Percentiles rank a stretch among this genome's conserved stretches.
Evolutionary conservation across 2,113 vertebrate genomes (phyloP).

Genomic region (Rana temporaria): DNA sequence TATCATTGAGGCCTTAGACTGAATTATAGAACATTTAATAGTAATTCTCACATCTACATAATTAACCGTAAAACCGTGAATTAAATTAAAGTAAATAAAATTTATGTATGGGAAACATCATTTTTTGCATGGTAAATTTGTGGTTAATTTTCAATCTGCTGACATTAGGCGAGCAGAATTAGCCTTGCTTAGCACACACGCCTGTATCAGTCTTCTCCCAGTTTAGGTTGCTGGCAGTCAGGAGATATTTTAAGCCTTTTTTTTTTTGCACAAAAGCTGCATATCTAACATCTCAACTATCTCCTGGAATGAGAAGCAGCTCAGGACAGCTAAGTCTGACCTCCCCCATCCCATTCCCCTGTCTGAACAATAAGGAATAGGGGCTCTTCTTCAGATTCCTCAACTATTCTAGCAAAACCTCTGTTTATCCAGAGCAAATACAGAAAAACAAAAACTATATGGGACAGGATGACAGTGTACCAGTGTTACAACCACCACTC

Average conservation of each 20-base stretch:
- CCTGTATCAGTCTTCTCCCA: constrained; percentile 43
- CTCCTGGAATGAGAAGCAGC: constrained; percentile 46
- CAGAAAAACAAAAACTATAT: constrained; percentile 43
- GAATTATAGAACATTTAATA: no score
- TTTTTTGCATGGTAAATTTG: not conserved
- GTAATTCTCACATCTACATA: no score
- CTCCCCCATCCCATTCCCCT: constrained; percentile 36
- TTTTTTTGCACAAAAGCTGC: constrained; percentile 24
- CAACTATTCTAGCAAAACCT: constrained; percentile 13
- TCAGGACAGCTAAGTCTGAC: constrained; percentile 40
- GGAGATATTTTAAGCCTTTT: constrained; percentile 46
- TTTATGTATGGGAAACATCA: no score
- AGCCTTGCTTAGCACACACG: constrained; percentile 8
- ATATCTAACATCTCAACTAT: constrained; percentile 46
- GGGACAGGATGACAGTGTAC: constrained; percentile 15
- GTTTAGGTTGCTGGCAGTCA: constrained; percentile 18
- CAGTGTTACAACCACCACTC: constrained; percentile 12
- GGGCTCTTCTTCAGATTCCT: constrained; percentile 33
- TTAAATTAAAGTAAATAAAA: no score
- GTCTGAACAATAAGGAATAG: constrained; percentile 40
- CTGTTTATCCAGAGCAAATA: constrained; percentile 52
- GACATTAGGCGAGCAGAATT: not conserved
- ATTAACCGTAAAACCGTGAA: no score
- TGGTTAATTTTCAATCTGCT: constrained; percentile 7
- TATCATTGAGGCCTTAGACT: no score